Evolutionary conservation across 2,797 vertebrate genomes (phyloP).

Genomic region (Mus spretus): DNA sequence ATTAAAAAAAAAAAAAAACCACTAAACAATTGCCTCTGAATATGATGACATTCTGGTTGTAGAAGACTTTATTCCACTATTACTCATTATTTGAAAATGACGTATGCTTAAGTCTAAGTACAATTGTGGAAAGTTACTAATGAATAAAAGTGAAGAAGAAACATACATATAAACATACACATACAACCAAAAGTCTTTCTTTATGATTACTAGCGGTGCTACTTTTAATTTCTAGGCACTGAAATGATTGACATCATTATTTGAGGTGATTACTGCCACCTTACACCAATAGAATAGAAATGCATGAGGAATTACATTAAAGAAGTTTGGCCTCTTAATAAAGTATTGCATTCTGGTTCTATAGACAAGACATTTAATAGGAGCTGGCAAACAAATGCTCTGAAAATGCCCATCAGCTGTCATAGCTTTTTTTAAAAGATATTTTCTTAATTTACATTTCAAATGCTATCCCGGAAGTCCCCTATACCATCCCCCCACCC

Average conservation of each 20-base stretch:
- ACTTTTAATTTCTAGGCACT: background rate
- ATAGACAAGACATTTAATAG: background rate
- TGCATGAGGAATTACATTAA: background rate
- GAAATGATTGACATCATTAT: background rate
- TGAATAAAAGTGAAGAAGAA: background rate
- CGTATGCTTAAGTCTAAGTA: background rate
- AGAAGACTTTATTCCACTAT: background rate
- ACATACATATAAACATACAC: background rate
- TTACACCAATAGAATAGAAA: background rate
- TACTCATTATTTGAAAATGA: background rate
- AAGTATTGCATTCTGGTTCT: background rate
- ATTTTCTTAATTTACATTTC: no score
- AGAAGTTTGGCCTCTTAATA: background rate
- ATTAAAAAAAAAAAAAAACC: slow-evolving; percentile 4
- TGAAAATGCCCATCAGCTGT: background rate
- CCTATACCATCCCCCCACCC: no score
- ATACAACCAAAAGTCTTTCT: background rate
- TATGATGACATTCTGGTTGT: slow-evolving; percentile 10
- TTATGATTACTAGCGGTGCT: background rate
- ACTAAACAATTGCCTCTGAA: background rate
- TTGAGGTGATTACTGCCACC: background rate
- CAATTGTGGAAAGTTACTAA: background rate
- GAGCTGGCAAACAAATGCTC: background rate
- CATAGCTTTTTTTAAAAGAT: no score
- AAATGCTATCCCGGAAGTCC: no score